Evolutionary conservation across 1,140 invertebrate species (phyloP).

Genomic region (Trissolcus basalis): DNA sequence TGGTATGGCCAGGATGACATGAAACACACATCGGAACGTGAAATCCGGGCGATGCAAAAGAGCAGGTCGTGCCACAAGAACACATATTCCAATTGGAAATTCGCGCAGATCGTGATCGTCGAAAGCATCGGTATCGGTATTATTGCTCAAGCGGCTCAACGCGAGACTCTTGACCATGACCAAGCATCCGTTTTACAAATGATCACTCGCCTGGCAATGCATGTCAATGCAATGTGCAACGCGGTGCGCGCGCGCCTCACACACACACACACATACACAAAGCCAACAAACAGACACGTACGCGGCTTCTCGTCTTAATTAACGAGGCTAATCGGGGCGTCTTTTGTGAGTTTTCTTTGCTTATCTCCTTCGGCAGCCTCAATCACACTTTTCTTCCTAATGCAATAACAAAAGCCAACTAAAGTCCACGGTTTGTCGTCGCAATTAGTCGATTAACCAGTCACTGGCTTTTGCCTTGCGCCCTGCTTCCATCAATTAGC

Average conservation of each 20-base stretch:
- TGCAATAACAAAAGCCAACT: constrained; percentile 32
- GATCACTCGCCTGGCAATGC: constrained; percentile 46
- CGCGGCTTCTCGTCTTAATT: constrained; percentile 15
- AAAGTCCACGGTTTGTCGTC: constrained; percentile 27
- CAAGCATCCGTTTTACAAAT: constrained; percentile 60
- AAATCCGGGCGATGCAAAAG: too few relatives aligned
- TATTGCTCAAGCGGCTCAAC: constrained; percentile 42
- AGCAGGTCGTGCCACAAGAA: constrained; percentile 41
- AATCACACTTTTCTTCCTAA: constrained; percentile 45
- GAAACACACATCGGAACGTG: too few relatives aligned
- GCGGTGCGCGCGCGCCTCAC: constrained; percentile 3
- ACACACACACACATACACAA: constrained; percentile 4
- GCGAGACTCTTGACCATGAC: constrained; percentile 61
- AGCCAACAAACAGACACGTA: constrained; percentile 9
- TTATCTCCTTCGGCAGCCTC: constrained; percentile 18
- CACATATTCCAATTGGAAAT: constrained; percentile 52
- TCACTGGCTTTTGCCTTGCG: constrained; percentile 1
- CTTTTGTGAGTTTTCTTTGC: constrained; percentile 39
- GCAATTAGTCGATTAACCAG: constrained; percentile 26
- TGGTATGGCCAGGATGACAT: too few relatives aligned
- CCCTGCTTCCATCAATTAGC: background rate
- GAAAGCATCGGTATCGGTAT: constrained; percentile 50
- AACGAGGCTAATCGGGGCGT: constrained; percentile 25
- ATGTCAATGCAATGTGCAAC: constrained; percentile 46
- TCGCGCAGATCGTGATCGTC: constrained; percentile 51